Evolutionary conservation across 2,888 invertebrate genomes (phyloP), one percentile per base, ranked within the genome.

Genomic region (Willowsia nigromaculata): DNA sequence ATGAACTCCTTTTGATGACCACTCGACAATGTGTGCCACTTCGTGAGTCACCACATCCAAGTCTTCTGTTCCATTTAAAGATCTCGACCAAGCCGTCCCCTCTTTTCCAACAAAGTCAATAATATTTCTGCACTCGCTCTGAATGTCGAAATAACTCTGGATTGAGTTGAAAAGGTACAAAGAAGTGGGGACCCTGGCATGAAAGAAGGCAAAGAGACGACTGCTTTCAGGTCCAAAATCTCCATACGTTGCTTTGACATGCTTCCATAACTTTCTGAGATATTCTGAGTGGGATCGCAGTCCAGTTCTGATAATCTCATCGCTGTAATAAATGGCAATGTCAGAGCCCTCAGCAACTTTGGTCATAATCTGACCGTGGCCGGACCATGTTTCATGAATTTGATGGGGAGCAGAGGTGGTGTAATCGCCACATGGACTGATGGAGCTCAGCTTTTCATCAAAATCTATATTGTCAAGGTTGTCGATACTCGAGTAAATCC

Each of bases 11-110:
- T 91, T 88, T 4, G 88, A 80, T 3, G 91, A 85, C 18, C 83
- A 82, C 71, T 91, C 91, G 9, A 92, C 92, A 74, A 92, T 83
- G 37, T 91, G 91, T 11, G 90, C 90, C 0, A 92, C 85, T 89
- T 91, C 91, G 50, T 91, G 91, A n/a, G 91, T 89, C 6, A 84
- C 56, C 2, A 88, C 68, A 50, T 92, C 92, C 80, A 91, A 37
- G 27, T 92, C 91, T 5, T 37, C 40, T 9, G 65, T 81, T 0
- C 68, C 81, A 3, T 68, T 43, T 30, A 80, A 11, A 0, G 86
- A 33, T 9, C 11, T 53, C 40, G 86, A 81, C 80, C 80, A 80
- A 4, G 80, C 78, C 0, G 11, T 13, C 4, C 50, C 25, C 9
- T 27, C 27, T 27, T 50, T 65, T n/a, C 87, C 81, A 9, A 81